Evolutionary conservation across 2,113 vertebrate genomes (phyloP), one percentile per base, ranked within the genome.

Genomic region (Oenanthe melanoleuca): DNA sequence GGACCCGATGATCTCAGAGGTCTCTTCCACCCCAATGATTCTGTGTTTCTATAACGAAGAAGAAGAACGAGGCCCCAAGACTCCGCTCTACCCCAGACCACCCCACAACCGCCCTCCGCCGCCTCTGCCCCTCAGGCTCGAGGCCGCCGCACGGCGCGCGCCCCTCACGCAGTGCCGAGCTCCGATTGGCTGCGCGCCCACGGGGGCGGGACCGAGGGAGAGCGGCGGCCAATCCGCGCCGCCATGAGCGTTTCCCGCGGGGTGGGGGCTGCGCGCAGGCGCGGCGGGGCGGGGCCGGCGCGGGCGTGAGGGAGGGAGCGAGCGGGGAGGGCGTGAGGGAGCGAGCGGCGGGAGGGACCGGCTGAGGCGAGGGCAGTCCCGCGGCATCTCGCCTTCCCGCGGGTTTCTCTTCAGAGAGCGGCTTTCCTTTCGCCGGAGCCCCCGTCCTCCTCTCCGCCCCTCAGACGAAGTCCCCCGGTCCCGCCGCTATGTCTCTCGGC

Each of bases 61-160:
- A 57, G 12, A 45, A 45, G 40, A 42, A 5, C 44, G 0, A 28
- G 3, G 2, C 7, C 14, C 19, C 8, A 0, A 3, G 0, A 0
- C 12, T 0, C 9, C 2, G 4, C 7, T 0, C 0, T 0, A 5
- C 18, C 5, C 2, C 6, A 0, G 1, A 1, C 1, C 4, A 3
- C 3, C 24, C 6, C 15, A 0, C 2, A 0, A 1, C 24, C 29
- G 2, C 16, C 23, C 33, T 16, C 12, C 17, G 2, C 44, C 18
- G 3, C 22, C 18, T 26, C 85, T 25, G 22, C 64, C 13, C 82
- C 88, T 21, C 88, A 25, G n/a, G 12, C 50, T 88, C 86, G 75
- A 75, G 20, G 86, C 44, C 40, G 20, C 37, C 14, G 31, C 93
- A 66, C 29, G 4, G 86, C 61, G 33, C 34, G 22, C 56, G 8